Evolutionary conservation across 2,888 invertebrate species (phyloP).

Genomic region (Rhagonycha fulva): DNA sequence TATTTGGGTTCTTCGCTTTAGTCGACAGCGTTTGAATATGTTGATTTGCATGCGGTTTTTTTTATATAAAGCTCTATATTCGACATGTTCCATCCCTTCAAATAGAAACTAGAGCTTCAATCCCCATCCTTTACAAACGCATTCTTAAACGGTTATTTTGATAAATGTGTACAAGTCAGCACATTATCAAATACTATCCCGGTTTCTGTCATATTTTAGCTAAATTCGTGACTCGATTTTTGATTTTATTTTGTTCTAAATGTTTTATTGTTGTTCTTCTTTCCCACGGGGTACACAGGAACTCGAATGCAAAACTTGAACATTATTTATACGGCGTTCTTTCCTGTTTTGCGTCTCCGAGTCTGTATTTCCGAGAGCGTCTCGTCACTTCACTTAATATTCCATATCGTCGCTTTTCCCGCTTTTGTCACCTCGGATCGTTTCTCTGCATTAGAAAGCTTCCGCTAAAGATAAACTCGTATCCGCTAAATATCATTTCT

Average conservation of each 20-base stretch:
- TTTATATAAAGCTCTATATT: constrained; percentile 29
- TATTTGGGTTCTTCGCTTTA: constrained; percentile 32
- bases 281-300: constrained; percentile 30
- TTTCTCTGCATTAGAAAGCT: constrained; percentile 40
- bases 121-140: constrained; percentile 30
- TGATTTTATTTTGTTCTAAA: constrained; percentile 39
- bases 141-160: constrained; percentile 40
- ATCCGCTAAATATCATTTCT: constrained; percentile 26
- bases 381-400: constrained; percentile 43
- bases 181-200: constrained; percentile 49
- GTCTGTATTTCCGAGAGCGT: constrained; percentile 34
- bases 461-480: constrained; percentile 37
- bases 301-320: constrained; percentile 40
- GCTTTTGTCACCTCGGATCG: constrained; percentile 43
- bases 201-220: constrained; percentile 42
- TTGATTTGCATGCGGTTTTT: constrained; percentile 40
- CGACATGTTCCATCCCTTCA: constrained; percentile 33
- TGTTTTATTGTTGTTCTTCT: constrained; percentile 37
- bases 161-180: constrained; percentile 47
- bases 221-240: constrained; percentile 44
- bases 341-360: constrained; percentile 35
- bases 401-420: constrained; percentile 42
- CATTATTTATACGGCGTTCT: constrained; percentile 37
- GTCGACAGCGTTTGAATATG: constrained; percentile 41
- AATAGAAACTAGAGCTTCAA: constrained; percentile 32